Evolutionary conservation across 2,797 vertebrate genomes (phyloP), one percentile per base, ranked within the genome.

Genomic region (Chlorospingus semifuscus): DNA sequence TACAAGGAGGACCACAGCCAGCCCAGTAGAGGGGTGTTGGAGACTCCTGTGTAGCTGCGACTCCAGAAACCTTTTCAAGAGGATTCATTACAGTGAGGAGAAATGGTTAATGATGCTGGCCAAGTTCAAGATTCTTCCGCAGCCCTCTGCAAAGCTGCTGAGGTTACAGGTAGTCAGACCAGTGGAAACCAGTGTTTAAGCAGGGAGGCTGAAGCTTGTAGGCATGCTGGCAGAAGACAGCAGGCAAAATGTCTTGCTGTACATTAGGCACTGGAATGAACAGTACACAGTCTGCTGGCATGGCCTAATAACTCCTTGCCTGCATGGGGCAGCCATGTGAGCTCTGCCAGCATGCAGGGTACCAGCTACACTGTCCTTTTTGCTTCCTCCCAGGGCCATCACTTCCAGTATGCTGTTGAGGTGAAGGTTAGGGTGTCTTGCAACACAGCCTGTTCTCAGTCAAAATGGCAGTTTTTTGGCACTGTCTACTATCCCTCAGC

Each of bases 311-410:
- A 30, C 39, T 42, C 27, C 18, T 18, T 49, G 23, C 18, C 34
- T 88, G 71, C 30, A 79, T n/a, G 12, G 24, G 18, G 30, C 39
- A 83, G 42, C 36, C 1, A 0, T n/a, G 63, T 13, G 3, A 59
- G 79, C 42, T 6, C 3, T 5, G 1, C 15, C 1, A 3, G 18
- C 2, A 1, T 46, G 27, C n/a, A 32, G 39, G 9, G n/a, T 77
- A 34, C 16, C 32, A n/a, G 42, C 59, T 37, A 9, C 42, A 61
- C 21, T 0, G 0, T 49, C 34, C 9, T 17, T 80, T 87, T 20
- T 69, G 20, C 60, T 64, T 80, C 56, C 6, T 85, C 30, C 24
- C 14, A 7, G 27, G 29, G 34, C 37, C 30, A 8, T 27, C 4
- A 3, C 19, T 78, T 34, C 49, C 6, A 3, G 30, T 17, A 15